A percentile compares a stretch with the other conserved stretches of the same genome.
phyloP scores from a whole-genome alignment of 2,113 vertebrate species.

The Ciconia stormi region DNA sequence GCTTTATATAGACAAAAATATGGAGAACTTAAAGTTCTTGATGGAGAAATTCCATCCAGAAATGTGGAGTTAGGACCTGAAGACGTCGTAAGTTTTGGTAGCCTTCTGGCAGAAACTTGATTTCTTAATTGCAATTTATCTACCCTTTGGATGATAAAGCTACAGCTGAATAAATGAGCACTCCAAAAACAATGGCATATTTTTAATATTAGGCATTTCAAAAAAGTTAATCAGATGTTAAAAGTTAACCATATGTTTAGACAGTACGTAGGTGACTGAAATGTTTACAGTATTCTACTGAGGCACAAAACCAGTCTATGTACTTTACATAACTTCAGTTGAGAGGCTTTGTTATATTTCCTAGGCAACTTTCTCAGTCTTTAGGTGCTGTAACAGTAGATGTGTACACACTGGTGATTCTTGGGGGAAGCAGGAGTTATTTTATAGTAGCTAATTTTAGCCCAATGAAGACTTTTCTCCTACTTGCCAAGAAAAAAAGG shows the following conservation, averaged over 20 bases:
- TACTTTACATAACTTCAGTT: not conserved
- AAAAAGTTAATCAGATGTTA: not conserved
- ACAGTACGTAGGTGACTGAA: not conserved
- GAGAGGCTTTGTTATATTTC: not conserved
- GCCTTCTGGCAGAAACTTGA: not conserved
- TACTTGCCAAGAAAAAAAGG: not conserved
- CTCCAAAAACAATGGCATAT: not conserved
- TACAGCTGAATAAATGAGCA: not conserved
- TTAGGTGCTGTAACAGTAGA: not conserved
- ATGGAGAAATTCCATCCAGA: not conserved
- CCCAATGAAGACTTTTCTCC: not conserved
- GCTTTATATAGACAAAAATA: not conserved
- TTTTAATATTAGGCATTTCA: not conserved
- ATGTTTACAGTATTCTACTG: not conserved
- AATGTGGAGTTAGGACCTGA: not conserved
- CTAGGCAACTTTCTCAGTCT: not conserved
- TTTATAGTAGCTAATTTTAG: not conserved
- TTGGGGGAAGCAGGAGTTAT: not conserved
- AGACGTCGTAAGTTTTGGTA: not conserved
- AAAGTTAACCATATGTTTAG: not conserved
- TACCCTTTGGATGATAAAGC: not conserved
- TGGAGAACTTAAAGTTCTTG: not conserved
- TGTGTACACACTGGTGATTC: not conserved
- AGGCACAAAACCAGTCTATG: not conserved
- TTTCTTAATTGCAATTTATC: not conserved